Percentiles rank a stretch among this genome's conserved stretches.
phyloP scores from a whole-genome alignment of 2,888 invertebrate genomes.

The Punctoribates punctum region DNA sequence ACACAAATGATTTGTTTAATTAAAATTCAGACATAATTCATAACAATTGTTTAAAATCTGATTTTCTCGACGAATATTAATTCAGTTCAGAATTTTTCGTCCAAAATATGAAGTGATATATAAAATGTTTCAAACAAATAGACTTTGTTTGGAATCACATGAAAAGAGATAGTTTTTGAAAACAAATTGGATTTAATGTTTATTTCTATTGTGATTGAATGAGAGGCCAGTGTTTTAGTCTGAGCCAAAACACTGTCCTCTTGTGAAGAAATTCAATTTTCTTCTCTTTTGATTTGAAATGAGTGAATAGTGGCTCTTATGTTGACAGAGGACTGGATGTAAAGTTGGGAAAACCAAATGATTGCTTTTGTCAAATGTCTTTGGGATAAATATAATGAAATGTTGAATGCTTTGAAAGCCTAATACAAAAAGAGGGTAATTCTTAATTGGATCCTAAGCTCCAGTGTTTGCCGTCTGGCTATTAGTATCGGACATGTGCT shows the following conservation, averaged over 20 bases:
- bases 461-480: neutral
- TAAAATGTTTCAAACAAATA: no score
- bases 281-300: neutral
- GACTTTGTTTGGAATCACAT: no score
- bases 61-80: neutral
- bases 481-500: constrained; percentile 27
- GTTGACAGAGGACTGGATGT: neutral
- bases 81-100: neutral
- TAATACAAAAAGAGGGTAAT: constrained; percentile 33
- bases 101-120: no score
- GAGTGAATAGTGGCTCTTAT: no score
- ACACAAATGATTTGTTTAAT: neutral
- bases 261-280: neutral
- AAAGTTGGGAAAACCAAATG: constrained; percentile 10
- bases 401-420: constrained; percentile 1
- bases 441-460: constrained; percentile 10
- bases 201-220: constrained; percentile 12
- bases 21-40: neutral
- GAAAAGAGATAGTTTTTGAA: no score
- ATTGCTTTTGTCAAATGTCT: constrained; percentile 34
- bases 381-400: constrained; percentile 36
- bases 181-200: neutral
- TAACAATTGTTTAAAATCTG: neutral
- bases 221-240: neutral
- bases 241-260: neutral